These are phyloP conservation scores for Actinopyga echinites DNA, from an alignment of 53 echinoderm and acorn worm genomes.

Conservation along the genomic window DNA sequence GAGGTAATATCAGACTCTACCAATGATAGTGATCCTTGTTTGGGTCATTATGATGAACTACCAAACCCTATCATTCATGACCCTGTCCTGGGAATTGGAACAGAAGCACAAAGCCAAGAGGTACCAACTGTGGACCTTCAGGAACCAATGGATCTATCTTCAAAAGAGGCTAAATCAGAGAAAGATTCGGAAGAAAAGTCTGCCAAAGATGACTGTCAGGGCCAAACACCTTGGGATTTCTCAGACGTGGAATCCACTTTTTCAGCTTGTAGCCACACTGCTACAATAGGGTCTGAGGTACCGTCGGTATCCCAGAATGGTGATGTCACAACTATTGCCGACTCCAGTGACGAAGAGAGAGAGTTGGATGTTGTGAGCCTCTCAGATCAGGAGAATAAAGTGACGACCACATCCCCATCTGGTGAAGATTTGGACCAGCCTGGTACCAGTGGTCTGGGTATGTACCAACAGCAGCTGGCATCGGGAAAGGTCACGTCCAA, in stretches of 20 bases:
- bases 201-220: conserved; percentile 30
- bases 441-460: conserved; percentile 37
- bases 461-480: conserved; percentile 30
- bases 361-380: conserved; percentile 38
- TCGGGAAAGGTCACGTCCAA: conserved; percentile 15
- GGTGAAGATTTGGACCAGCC: conserved; percentile 39
- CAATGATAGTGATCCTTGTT: neutral
- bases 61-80: conserved; percentile 34
- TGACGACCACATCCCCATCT: neutral
- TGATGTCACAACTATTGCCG: conserved; percentile 36
- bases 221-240: conserved; percentile 35
- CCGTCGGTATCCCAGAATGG: conserved; percentile 36
- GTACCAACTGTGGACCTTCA: conserved; percentile 34
- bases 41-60: conserved; percentile 28
- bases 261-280: conserved; percentile 37
- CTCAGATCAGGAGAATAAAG: conserved; percentile 43
- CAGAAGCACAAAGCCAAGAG: conserved; percentile 17
- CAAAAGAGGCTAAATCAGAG: conserved; percentile 41
- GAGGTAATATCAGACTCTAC: neutral
- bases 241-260: conserved; percentile 39
- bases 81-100: conserved; percentile 29
- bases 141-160: conserved; percentile 42
- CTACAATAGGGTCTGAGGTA: conserved; percentile 36
- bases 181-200: conserved; percentile 29
- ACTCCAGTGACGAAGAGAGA: conserved; percentile 35